phyloP scores from a whole-genome alignment of 2,888 invertebrate genomes.

The Hirtodrosophila alboralis region DNA sequence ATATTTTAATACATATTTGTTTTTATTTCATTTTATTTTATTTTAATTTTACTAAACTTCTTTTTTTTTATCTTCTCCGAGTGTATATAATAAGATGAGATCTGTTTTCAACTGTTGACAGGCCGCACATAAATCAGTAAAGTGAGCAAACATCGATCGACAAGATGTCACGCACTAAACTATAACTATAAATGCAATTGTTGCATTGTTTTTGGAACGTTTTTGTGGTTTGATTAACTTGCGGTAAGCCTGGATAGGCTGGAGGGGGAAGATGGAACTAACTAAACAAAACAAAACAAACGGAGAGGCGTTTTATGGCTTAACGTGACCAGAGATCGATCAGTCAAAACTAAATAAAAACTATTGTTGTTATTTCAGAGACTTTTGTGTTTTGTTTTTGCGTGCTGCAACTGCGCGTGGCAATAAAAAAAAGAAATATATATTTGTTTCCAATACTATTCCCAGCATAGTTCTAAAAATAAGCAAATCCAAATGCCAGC shows the following conservation, averaged over 20 bases:
- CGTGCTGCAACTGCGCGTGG: slow-evolving; percentile 38
- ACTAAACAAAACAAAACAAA: slow-evolving; percentile 67
- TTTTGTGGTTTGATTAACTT: slow-evolving; percentile 57
- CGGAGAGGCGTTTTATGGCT: slow-evolving; percentile 69
- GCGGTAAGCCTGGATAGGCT: slow-evolving; percentile 38
- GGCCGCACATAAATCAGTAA: slow-evolving; percentile 57
- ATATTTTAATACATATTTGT: no score
- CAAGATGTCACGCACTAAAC: slow-evolving; percentile 76
- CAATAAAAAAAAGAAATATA: slow-evolving; percentile 59
- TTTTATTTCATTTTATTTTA: no score
- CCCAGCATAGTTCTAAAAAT: slow-evolving; percentile 75
- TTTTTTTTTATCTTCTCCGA: no score
- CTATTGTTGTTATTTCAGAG: slow-evolving; percentile 70
- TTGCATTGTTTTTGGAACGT: slow-evolving; percentile 12
- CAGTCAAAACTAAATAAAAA: slow-evolving; percentile 64
- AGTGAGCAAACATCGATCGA: slow-evolving; percentile 53
- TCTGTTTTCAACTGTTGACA: no score
- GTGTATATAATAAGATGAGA: slow-evolving; percentile 5
- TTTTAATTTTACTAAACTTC: no score
- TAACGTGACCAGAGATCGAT: slow-evolving; percentile 61
- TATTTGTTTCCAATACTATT: slow-evolving; percentile 80
- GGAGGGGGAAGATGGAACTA: no score
- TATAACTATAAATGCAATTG: slow-evolving; percentile 73
- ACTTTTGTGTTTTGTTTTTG: slow-evolving; percentile 55
- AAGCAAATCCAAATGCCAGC: slow-evolving; percentile 54